Evolutionary conservation across 2,888 invertebrate species (phyloP).

Genomic region (Nudaria mundana): DNA sequence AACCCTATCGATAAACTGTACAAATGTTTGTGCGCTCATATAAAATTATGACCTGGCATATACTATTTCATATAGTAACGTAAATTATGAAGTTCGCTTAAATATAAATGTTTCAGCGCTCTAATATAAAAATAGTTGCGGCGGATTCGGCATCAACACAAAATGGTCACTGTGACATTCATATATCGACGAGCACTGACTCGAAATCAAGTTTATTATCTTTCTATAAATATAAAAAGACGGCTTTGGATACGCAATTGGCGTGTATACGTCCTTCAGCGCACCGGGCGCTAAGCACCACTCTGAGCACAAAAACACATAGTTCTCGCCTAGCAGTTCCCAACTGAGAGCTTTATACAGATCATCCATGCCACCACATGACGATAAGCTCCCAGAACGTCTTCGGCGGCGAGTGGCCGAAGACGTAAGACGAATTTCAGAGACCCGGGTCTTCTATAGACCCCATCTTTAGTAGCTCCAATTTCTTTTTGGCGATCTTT

Average conservation of each 20-base stretch:
- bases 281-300: slow-evolving; percentile 72
- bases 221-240: slow-evolving; percentile 70
- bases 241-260: slow-evolving; percentile 65
- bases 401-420: slow-evolving; percentile 86
- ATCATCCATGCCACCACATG: slow-evolving; percentile 82
- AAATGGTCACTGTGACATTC: slow-evolving; percentile 53
- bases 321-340: slow-evolving; percentile 72
- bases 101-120: slow-evolving; percentile 59
- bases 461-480: slow-evolving; percentile 93
- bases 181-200: slow-evolving; percentile 72
- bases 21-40: slow-evolving; percentile 78
- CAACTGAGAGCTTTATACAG: slow-evolving; percentile 67
- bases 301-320: slow-evolving; percentile 66
- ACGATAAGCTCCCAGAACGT: slow-evolving; percentile 82
- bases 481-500: slow-evolving; percentile 94
- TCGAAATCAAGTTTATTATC: slow-evolving; percentile 55
- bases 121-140: slow-evolving; percentile 75
- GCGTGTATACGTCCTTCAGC: slow-evolving; percentile 63
- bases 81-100: slow-evolving; percentile 57
- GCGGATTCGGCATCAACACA: slow-evolving; percentile 61
- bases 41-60: slow-evolving; percentile 67
- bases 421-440: slow-evolving; percentile 86
- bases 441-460: slow-evolving; percentile 85
- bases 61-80: slow-evolving; percentile 48
- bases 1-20: slow-evolving; percentile 63